A percentile compares a stretch with the other conserved stretches of the same genome.
phyloP scores from a whole-genome alignment of 1,140 invertebrate species.

The Drosophila sp. region DNA sequence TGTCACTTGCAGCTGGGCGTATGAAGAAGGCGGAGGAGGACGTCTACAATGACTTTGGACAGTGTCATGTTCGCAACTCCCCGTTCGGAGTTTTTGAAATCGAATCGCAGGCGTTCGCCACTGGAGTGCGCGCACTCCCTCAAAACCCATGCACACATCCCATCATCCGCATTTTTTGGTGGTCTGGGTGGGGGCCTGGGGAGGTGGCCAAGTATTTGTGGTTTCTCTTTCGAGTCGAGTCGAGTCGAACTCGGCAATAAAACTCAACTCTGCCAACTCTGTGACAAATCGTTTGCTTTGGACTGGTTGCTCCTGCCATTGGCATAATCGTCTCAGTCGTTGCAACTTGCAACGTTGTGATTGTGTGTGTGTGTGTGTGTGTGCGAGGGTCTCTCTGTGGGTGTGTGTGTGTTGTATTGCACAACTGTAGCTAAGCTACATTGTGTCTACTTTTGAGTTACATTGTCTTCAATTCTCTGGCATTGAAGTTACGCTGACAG shows the following conservation, averaged over 20 bases:
- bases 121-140: background rate
- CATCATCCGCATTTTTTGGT: constrained; percentile 1
- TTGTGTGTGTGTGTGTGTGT: constrained; percentile 17
- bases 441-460: constrained; percentile 74
- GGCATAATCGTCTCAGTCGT: constrained; percentile 78
- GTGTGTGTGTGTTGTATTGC: constrained; percentile 8
- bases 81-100: constrained; percentile 19
- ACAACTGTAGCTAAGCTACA: constrained; percentile 47
- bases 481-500: constrained; percentile 76
- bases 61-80: constrained; percentile 20
- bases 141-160: background rate
- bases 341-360: constrained; percentile 52
- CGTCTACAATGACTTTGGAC: constrained; percentile 8
- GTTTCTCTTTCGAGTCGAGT: constrained; percentile 40
- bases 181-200: constrained; percentile 20
- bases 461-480: constrained; percentile 60
- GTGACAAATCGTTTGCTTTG: constrained; percentile 79
- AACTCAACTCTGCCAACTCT: constrained; percentile 56
- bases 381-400: constrained; percentile 3
- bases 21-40: constrained; percentile 4
- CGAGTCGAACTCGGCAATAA: constrained; percentile 55
- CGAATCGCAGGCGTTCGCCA: constrained; percentile 5
- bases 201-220: constrained; percentile 61
- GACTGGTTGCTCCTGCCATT: constrained; percentile 63
- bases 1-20: constrained; percentile 77